These are phyloP conservation scores for Corapipo altera DNA, from an alignment of 2,113 vertebrate genomes.

Conservation along the genomic window DNA sequence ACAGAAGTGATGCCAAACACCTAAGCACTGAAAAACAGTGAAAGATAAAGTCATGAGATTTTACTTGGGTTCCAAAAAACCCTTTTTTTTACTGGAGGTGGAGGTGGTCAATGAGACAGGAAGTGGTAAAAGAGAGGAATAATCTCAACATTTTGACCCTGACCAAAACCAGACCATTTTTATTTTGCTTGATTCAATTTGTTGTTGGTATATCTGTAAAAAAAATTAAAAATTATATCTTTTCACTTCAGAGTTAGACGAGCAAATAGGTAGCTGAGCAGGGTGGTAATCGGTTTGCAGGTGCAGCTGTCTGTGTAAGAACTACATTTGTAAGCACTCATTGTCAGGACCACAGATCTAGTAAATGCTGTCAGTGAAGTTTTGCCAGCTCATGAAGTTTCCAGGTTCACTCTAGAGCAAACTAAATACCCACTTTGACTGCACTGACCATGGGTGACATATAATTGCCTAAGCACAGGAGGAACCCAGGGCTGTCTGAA, in stretches of 20 bases:
- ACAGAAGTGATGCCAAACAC: background rate
- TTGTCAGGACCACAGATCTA: background rate
- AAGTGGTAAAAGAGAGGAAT: background rate
- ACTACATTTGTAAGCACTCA: background rate
- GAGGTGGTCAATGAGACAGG: fast-evolving
- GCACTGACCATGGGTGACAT: background rate
- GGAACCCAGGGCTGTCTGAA: background rate
- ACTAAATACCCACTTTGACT: background rate
- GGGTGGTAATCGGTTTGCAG: fast-evolving
- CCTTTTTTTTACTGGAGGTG: background rate
- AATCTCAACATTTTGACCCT: background rate
- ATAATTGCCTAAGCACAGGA: background rate
- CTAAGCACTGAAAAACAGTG: background rate
- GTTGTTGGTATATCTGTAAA: background rate
- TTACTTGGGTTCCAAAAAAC: background rate
- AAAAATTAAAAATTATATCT: background rate
- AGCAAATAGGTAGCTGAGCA: background rate
- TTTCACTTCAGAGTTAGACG: background rate
- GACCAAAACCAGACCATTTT: background rate
- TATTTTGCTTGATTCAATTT: background rate
- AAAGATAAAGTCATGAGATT: background rate
- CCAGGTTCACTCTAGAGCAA: background rate
- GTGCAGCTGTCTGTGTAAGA: background rate
- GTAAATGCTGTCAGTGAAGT: background rate
- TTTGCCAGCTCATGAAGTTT: background rate